Conservation (phyloP, 2,113 vertebrate species). For the Sorex araneus region DNA sequence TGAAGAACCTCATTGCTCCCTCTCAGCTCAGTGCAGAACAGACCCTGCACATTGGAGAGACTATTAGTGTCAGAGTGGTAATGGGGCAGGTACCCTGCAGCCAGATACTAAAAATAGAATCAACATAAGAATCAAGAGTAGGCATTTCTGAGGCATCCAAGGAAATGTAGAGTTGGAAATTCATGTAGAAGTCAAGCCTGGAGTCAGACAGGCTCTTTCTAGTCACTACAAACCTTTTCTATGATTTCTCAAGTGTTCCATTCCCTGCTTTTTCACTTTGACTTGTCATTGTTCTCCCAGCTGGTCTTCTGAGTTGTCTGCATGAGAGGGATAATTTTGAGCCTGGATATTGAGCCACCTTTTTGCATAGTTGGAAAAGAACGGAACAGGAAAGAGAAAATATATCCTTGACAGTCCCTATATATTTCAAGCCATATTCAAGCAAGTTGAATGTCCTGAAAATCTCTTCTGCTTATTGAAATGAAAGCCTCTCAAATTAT, state of each 20-base stretch:
- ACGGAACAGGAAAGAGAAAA: background rate
- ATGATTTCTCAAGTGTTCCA: background rate
- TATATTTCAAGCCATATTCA: background rate
- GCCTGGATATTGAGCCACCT: background rate
- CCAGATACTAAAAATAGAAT: no score
- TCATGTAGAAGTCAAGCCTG: no score
- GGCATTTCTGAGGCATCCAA: background rate
- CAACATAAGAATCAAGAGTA: background rate
- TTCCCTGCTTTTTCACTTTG: background rate
- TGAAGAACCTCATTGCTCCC: background rate
- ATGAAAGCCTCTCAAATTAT: background rate
- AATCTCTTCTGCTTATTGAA: background rate
- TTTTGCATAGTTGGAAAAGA: background rate
- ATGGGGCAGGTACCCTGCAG: fast-evolving
- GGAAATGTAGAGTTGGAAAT: background rate
- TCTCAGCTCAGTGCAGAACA: background rate
- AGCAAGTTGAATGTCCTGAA: background rate
- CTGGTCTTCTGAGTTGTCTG: background rate
- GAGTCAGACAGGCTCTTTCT: no score
- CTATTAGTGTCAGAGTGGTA: background rate
- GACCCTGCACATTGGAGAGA: fast-evolving
- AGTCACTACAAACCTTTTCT: background rate
- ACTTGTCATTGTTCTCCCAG: background rate
- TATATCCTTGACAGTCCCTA: background rate
- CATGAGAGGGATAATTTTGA: background rate